Evolutionary conservation across 2,797 vertebrate species (phyloP).

Genomic region (Sebastes cheni): DNA sequence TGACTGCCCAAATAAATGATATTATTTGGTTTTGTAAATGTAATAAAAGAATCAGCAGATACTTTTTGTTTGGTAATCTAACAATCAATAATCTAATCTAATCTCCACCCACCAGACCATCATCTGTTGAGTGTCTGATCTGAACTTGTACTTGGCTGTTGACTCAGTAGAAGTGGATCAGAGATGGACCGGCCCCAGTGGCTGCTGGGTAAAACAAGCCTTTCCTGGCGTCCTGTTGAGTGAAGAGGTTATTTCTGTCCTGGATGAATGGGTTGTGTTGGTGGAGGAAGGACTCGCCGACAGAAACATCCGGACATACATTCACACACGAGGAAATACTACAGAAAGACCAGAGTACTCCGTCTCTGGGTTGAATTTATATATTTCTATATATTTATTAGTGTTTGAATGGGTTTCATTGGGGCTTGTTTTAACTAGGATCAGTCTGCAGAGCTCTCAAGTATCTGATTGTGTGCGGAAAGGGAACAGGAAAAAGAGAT

Average conservation of each 20-base stretch:
- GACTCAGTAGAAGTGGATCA: background rate
- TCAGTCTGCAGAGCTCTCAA: no score
- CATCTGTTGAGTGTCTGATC: background rate
- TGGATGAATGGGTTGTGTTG: conserved; percentile 34
- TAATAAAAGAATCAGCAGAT: background rate
- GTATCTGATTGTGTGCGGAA: no score
- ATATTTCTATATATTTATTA: no score
- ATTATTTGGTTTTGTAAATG: background rate
- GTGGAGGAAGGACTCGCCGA: conserved; percentile 37
- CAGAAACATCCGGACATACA: conserved; percentile 48
- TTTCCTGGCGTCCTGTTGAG: conserved; percentile 37
- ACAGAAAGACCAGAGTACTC: background rate
- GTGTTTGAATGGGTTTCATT: no score
- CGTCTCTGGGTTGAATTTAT: no score
- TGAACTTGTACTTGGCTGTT: background rate
- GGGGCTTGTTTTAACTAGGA: no score
- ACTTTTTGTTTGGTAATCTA: background rate
- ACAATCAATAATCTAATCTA: background rate
- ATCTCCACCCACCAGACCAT: background rate
- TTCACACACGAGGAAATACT: background rate
- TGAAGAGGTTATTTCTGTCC: conserved; percentile 47
- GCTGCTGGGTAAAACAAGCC: conserved; percentile 13
- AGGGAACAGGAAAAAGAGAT: no score
- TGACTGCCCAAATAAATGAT: background rate
- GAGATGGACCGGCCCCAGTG: background rate